Percentiles rank a stretch among this genome's conserved stretches.
Conservation (phyloP, 2,888 invertebrate genomes). For the Teinopalpus imperialis region DNA sequence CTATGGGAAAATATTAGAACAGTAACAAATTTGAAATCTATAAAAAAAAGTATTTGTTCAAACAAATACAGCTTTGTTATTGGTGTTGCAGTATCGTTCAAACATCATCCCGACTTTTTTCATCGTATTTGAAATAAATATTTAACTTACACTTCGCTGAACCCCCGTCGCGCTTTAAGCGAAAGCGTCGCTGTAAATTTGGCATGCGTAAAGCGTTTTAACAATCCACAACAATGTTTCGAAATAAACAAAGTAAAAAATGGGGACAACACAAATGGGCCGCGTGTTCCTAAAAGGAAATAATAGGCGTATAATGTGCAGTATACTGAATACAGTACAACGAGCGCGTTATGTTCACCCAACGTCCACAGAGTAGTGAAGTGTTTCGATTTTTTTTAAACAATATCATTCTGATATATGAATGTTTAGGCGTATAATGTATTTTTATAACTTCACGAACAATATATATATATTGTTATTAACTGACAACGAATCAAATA, state of each 20-base stretch:
- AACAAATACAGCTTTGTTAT: no score
- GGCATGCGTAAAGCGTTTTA: slow-evolving; percentile 17
- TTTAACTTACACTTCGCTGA: neutral
- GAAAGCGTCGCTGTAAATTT: slow-evolving; percentile 21
- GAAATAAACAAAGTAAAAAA: slow-evolving; percentile 19
- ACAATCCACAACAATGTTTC: slow-evolving; percentile 13
- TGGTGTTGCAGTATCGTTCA: neutral
- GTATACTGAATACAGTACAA: slow-evolving; percentile 16
- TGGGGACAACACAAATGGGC: slow-evolving; percentile 7
- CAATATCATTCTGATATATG: no score
- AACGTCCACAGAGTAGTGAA: neutral
- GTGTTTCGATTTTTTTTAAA: no score
- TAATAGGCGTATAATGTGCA: slow-evolving; percentile 9
- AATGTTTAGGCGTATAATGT: no score
- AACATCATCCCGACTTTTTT: neutral
- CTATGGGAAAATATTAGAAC: no score
- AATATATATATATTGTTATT: no score
- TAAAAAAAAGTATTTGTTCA: no score
- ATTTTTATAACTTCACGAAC: no score
- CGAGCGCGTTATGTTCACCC: neutral
- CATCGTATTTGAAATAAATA: neutral
- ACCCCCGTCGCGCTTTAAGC: neutral
- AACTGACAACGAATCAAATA: no score
- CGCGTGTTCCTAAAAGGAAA: slow-evolving; percentile 18
- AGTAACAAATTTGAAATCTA: no score